A percentile compares a stretch with the other conserved stretches of the same genome.
These are phyloP conservation scores for Strix aluco DNA, from an alignment of 2,113 vertebrate species.

Conservation along the genomic window DNA sequence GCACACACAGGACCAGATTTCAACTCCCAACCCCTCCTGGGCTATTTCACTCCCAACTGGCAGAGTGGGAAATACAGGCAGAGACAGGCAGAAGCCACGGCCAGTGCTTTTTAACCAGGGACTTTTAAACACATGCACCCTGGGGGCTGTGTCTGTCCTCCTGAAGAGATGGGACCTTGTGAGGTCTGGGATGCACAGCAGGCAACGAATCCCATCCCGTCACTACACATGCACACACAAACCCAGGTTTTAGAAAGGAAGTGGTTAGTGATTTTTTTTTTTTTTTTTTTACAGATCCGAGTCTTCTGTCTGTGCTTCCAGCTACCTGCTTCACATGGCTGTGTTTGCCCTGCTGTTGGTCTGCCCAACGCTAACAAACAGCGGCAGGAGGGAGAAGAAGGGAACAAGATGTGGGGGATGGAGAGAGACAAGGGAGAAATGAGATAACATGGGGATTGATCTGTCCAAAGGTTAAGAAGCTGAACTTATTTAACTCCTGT, in stretches of 20 bases:
- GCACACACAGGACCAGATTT: background rate
- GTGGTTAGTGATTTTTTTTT: background rate
- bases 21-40: background rate
- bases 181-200: background rate
- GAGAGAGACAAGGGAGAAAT: background rate
- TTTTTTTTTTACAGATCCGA: background rate
- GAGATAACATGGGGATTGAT: background rate
- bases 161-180: background rate
- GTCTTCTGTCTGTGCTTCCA: background rate
- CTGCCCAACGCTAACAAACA: background rate
- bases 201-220: fast-evolving
- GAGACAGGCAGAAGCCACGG: fast-evolving
- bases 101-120: background rate
- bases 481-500: conserved; percentile 14
- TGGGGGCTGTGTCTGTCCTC: background rate
- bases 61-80: background rate
- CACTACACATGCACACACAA: background rate
- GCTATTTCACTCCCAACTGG: background rate
- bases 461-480: conserved; percentile 19
- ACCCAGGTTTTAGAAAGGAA: background rate
- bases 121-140: background rate
- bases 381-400: background rate
- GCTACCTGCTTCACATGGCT: background rate
- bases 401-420: background rate
- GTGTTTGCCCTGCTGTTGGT: background rate